phyloP scores from a whole-genome alignment of 2,888 invertebrate species.

The Calliopum simillimum region DNA sequence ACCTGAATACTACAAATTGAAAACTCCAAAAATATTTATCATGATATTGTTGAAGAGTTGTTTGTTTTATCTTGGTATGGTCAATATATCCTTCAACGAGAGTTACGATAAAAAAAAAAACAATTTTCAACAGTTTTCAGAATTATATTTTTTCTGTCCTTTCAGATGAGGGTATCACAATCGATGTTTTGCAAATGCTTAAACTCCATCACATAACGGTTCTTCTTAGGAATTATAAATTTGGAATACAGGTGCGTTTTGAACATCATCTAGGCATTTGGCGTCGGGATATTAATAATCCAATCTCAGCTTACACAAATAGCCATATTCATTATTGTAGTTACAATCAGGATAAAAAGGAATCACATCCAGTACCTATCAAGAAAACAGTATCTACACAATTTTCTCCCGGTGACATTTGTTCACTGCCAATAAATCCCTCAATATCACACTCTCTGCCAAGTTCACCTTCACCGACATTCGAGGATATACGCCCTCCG shows the following conservation, averaged over 20 bases:
- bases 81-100: constrained; percentile 38
- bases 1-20: too few relatives aligned
- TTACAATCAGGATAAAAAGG: neutral
- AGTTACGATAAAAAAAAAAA: constrained; percentile 16
- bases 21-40: too few relatives aligned
- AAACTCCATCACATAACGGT: constrained; percentile 53
- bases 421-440: neutral
- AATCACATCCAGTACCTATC: neutral
- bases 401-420: neutral
- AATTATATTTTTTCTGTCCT: constrained; percentile 3
- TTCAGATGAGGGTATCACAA: constrained; percentile 56
- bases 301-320: constrained; percentile 42
- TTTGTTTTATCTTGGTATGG: constrained; percentile 39
- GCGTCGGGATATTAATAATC: constrained; percentile 57
- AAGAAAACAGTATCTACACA: constrained; percentile 23
- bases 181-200: constrained; percentile 57
- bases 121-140: neutral
- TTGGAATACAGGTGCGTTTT: constrained; percentile 59
- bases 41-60: constrained; percentile 31
- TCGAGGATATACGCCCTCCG: constrained; percentile 1
- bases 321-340: neutral
- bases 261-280: constrained; percentile 58
- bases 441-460: neutral
- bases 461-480: constrained; percentile 7
- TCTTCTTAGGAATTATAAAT: constrained; percentile 52